Evolutionary conservation across 2,113 vertebrate species (phyloP), one percentile per base, ranked within the genome.

Genomic region (Sphyrna mokarran): DNA sequence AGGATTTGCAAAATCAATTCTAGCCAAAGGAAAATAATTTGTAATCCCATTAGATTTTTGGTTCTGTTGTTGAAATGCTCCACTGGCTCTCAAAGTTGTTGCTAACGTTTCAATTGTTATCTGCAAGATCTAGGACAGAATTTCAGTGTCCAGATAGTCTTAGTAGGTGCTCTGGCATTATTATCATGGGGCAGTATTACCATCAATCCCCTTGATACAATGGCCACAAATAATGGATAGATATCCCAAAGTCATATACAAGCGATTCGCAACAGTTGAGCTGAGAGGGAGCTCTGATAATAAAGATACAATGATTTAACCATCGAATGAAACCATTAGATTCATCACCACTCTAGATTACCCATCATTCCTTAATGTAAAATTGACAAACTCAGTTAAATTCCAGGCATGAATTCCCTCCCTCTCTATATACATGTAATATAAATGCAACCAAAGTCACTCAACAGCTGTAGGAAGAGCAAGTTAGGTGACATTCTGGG

Each of bases 21-120:
- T 33, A 61, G 29, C 26, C 23, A 61, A 90, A 90, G 11, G 2
- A 89, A 89, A 18, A 89, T 33, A 58, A 89, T 58, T 58, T 40
- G 69, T 72, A 72, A 95, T 95, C 43, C 68, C 68, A 48, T 95
- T 95, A 72, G 26, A 93, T 93, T 66, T 93, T 66, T 68, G 89
- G 61, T 63, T 93, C 20, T 33, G 26, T 72, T 95, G 93, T 29
- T 70, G 37, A 95, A 95, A 48, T 26, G 7, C 33, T 94, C 33
- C 91, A 94, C 18, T 18, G 26, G 14, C 43, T 33, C 69, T 95
- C 68, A 95, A 54, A 0, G 23, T 72, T 72, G 69, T 72, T 37
- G 86, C 58, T 89, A 89, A 89, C 23, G 33, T 89, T 66, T n/a
- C n/a, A 90, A 90, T 61, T 90, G 87, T 61, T 61, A 33, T 29